Conservation (phyloP, 2,113 vertebrate genomes). For the Anarrhichthys ocellatus region DNA sequence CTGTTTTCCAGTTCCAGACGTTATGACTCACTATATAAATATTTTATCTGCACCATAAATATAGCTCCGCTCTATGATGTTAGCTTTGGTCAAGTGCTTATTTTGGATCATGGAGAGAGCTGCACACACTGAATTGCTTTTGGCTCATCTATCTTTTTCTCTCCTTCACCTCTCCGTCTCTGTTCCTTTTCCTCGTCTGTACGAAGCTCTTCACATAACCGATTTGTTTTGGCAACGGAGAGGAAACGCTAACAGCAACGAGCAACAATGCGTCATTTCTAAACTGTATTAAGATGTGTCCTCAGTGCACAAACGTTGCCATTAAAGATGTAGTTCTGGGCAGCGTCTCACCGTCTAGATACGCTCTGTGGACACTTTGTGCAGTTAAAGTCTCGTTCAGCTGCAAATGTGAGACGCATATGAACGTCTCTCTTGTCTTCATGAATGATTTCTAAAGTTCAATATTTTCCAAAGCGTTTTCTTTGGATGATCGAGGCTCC, state of each 20-base stretch:
- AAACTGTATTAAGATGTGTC: conserved; percentile 26
- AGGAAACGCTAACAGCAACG: conserved; percentile 23
- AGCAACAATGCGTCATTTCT: background rate
- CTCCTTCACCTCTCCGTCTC: conserved; percentile 51
- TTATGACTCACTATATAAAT: conserved; percentile 78
- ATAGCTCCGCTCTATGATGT: conserved; percentile 67
- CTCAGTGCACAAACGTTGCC: background rate
- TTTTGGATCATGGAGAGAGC: conserved; percentile 70
- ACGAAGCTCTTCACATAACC: conserved; percentile 8
- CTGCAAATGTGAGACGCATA: conserved; percentile 8
- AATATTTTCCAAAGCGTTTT: conserved; percentile 11
- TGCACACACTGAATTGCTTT: conserved; percentile 50
- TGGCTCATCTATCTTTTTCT: conserved; percentile 63
- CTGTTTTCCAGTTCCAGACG: conserved; percentile 75
- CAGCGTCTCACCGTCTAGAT: conserved; percentile 19
- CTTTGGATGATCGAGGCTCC: conserved; percentile 4
- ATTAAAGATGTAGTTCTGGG: conserved; percentile 33
- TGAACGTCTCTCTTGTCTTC: background rate
- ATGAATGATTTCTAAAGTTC: conserved; percentile 34
- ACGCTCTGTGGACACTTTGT: conserved; percentile 5
- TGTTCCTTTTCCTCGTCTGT: conserved; percentile 26
- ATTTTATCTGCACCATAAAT: conserved; percentile 79
- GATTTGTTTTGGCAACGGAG: conserved; percentile 28
- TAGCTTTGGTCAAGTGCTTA: conserved; percentile 79
- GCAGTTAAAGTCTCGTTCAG: background rate